Evolutionary conservation across 2,888 invertebrate genomes (phyloP).

Genomic region (Meteorus cinctellus): DNA sequence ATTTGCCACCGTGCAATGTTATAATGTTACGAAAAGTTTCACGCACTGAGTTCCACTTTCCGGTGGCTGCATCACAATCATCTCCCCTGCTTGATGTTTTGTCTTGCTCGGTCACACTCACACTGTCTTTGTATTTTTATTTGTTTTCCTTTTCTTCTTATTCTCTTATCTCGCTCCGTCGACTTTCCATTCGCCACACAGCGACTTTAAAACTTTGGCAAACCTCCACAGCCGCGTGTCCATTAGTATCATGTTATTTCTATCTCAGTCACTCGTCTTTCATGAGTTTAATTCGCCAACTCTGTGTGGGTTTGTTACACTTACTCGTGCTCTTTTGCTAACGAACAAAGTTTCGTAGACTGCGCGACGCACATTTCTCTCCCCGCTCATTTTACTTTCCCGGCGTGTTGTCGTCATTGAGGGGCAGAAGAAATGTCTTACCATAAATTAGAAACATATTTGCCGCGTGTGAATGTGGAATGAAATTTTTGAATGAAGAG

Average conservation of each 20-base stretch:
- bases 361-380: background rate
- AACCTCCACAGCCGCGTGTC: slow-evolving; percentile 8
- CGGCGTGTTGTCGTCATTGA: slow-evolving; percentile 18
- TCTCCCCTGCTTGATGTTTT: background rate
- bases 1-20: background rate
- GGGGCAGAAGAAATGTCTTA: slow-evolving; percentile 34
- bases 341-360: slow-evolving; percentile 21
- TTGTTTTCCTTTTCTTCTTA: background rate
- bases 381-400: background rate
- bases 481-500: background rate
- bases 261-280: background rate
- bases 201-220: slow-evolving; percentile 24
- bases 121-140: background rate
- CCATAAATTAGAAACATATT: slow-evolving; percentile 37
- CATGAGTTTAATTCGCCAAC: slow-evolving; percentile 39
- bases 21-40: background rate
- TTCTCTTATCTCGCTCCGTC: slow-evolving; percentile 12
- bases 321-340: slow-evolving; percentile 1
- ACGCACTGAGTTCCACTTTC: slow-evolving; percentile 10
- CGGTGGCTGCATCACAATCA: slow-evolving; percentile 15
- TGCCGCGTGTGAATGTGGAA: slow-evolving; percentile 28
- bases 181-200: slow-evolving; percentile 35
- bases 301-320: background rate
- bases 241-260: background rate
- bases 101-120: background rate